These are phyloP conservation scores for Gracilinanus agilis DNA, from an alignment of 2,113 vertebrate species.

Conservation along the genomic window DNA sequence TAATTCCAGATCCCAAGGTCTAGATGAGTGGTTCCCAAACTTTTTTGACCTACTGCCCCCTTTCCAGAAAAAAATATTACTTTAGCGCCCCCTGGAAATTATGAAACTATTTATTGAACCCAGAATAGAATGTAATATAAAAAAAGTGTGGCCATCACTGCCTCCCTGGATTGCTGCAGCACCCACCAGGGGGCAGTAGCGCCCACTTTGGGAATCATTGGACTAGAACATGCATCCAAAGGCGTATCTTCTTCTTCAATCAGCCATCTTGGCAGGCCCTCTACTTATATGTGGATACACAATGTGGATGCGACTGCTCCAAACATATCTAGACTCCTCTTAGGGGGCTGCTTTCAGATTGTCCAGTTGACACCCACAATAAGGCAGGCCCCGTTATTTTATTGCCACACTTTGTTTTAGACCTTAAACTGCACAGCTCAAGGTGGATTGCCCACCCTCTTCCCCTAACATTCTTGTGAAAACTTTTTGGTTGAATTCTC, in stretches of 20 bases:
- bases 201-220: too few relatives aligned
- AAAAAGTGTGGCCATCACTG: too few relatives aligned
- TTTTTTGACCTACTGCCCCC: too few relatives aligned
- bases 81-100: too few relatives aligned
- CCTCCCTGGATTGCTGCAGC: too few relatives aligned
- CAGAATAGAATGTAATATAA: too few relatives aligned
- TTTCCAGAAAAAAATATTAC: too few relatives aligned
- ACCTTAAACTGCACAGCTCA: neutral
- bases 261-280: neutral
- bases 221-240: neutral
- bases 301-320: neutral
- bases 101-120: too few relatives aligned
- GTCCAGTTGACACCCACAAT: neutral
- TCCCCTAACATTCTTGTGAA: neutral
- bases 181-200: too few relatives aligned
- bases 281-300: neutral
- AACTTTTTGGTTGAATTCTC: neutral
- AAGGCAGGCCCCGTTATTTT: neutral
- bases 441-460: neutral
- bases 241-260: neutral
- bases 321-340: neutral
- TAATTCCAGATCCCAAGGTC: neutral
- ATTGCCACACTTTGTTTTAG: neutral
- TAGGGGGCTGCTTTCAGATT: neutral
- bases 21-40: too few relatives aligned